Base-by-base conservation (phyloP, 2,888 invertebrate species). In the Papilio elwesi region DNA sequence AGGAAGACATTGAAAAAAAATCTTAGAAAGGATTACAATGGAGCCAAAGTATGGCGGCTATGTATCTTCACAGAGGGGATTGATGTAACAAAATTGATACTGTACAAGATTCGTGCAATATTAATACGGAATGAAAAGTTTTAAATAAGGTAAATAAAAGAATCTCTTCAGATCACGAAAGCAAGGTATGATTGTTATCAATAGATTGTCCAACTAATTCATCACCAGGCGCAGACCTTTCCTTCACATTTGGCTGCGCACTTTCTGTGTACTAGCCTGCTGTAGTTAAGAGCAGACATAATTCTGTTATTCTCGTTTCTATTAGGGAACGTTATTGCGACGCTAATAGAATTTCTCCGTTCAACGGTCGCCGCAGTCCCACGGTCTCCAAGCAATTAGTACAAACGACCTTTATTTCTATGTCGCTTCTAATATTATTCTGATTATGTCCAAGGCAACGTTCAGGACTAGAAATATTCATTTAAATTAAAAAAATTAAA, bases 381-480 rank as follows among this genome's bases (percentile, higher is more conserved):
- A 78, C 71, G 81, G 92, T 90, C 92, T 91, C 92, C 75, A 81
- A 81, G 87, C 92, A 93, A 93, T 93, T 93, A 92, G 91, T 92
- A 92, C 91, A 69, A 83, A 83, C 84, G 84, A 87, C 87, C 88
- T 90, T 90, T 77, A 89, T 92, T 92, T 92, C 90, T 90, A 85
- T 86, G 86, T 85, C 86, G 86, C 78, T 62, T 70, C 73, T 73
- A 59, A 70, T 68, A 67, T 74, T 74, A 55, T 62, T 49, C 72
- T 72, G 64, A 68, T 57, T 38, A 57, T 2, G 38, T n/a, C 38
- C 38, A 57, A 43, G 43, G 8, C 3, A 57, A 13, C 13, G 12
- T 1, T 7, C 43, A 2, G 11, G 6, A 38, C 8, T 1, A 57
- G n/a, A 57, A 57, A 57, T 38, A 10, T 57, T 38, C 8, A 57